A percentile compares a stretch with the other conserved stretches of the same genome.
Evolutionary conservation across 2,113 vertebrate species (phyloP).

Genomic region (Neolamprologus devosi): DNA sequence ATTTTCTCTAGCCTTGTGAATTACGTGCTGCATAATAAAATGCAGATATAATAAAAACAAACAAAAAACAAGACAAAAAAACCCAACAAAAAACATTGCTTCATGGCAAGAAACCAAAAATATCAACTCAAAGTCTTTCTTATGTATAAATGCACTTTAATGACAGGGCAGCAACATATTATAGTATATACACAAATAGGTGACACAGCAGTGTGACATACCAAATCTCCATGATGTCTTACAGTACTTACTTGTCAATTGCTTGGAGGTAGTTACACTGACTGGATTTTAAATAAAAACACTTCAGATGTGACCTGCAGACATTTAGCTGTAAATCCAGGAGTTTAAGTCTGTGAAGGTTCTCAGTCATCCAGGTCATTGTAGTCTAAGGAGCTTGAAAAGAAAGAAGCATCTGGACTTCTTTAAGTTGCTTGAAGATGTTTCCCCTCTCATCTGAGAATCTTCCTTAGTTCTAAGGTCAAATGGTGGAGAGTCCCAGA

Average conservation of each 20-base stretch:
- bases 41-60: background rate
- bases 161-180: background rate
- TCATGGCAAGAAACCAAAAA: background rate
- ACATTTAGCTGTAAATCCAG: background rate
- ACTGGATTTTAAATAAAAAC: background rate
- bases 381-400: background rate
- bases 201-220: background rate
- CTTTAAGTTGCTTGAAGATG: background rate
- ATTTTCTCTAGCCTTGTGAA: background rate
- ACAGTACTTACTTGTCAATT: background rate
- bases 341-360: background rate
- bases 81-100: accelerated
- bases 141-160: background rate
- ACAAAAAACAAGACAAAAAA: background rate
- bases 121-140: background rate
- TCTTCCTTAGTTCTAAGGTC: background rate
- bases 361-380: background rate
- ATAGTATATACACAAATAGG: background rate
- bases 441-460: background rate
- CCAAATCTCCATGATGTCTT: background rate
- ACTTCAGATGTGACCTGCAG: background rate
- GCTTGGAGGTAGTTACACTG: background rate
- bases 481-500: background rate
- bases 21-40: background rate
- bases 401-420: background rate